Evolutionary conservation across 2,888 invertebrate species (phyloP).

Genomic region (Cheilosia pagana): DNA sequence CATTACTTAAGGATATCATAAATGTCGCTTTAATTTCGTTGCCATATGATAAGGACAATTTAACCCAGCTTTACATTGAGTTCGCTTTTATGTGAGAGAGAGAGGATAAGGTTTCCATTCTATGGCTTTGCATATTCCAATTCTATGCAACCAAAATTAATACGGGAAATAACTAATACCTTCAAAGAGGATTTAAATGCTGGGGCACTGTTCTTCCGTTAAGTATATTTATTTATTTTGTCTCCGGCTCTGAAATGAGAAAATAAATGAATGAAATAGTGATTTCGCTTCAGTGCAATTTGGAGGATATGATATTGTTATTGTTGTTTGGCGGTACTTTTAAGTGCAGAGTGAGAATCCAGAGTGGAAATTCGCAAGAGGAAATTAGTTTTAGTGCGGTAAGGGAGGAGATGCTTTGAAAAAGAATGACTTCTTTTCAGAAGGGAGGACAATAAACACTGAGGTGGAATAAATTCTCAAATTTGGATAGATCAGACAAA

Average conservation of each 20-base stretch:
- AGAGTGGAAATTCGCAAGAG: no score
- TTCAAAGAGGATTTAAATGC: constrained; percentile 19
- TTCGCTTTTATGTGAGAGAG: constrained; percentile 26
- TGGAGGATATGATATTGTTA: no score
- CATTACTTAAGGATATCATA: constrained; percentile 61
- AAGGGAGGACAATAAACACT: no score
- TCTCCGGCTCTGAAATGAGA: background rate
- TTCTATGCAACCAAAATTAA: constrained; percentile 20
- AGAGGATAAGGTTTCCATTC: constrained; percentile 14
- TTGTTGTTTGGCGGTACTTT: no score
- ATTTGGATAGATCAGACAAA: no score
- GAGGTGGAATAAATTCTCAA: no score
- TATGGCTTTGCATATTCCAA: constrained; percentile 42
- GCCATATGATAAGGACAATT: constrained; percentile 54
- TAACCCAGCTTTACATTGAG: constrained; percentile 46
- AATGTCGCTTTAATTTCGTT: constrained; percentile 67
- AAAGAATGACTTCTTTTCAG: no score
- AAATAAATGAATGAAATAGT: background rate
- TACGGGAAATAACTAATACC: constrained; percentile 10
- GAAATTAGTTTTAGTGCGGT: no score
- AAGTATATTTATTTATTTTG: background rate
- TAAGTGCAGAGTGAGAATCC: no score
- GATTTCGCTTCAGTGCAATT: no score
- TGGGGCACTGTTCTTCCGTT: background rate
- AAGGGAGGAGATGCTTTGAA: no score